phyloP scores from a whole-genome alignment of 2,797 vertebrate genomes.

The Hemitrygon akajei region DNA sequence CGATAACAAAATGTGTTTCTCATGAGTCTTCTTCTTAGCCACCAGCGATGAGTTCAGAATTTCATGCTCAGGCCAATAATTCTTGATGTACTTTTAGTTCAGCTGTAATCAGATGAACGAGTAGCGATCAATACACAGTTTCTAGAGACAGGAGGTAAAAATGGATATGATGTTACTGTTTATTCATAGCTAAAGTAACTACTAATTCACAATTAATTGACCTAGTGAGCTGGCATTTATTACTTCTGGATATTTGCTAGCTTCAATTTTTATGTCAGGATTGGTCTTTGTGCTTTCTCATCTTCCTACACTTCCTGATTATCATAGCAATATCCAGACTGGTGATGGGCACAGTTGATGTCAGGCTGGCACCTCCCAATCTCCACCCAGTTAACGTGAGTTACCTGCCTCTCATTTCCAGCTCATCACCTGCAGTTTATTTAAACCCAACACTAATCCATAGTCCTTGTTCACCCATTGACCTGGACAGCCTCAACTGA shows the following conservation, averaged over 20 bases:
- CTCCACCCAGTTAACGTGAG: no score
- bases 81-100: background rate
- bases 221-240: background rate
- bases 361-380: no score
- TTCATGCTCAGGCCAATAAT: background rate
- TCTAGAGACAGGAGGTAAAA: background rate
- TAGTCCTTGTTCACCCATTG: no score
- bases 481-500: no score
- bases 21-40: background rate
- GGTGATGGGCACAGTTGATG: background rate
- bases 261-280: background rate
- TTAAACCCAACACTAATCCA: no score
- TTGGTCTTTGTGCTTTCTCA: background rate
- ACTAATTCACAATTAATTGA: background rate
- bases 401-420: no score
- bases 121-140: background rate
- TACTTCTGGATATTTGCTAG: background rate
- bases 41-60: background rate
- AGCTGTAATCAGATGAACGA: background rate
- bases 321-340: constrained; percentile 8
- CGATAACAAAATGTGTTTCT: background rate
- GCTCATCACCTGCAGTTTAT: no score
- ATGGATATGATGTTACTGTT: background rate
- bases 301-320: background rate
- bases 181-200: background rate